Conservation (phyloP, 2,113 vertebrate genomes). For the Pseudorectes ferrugineus region DNA sequence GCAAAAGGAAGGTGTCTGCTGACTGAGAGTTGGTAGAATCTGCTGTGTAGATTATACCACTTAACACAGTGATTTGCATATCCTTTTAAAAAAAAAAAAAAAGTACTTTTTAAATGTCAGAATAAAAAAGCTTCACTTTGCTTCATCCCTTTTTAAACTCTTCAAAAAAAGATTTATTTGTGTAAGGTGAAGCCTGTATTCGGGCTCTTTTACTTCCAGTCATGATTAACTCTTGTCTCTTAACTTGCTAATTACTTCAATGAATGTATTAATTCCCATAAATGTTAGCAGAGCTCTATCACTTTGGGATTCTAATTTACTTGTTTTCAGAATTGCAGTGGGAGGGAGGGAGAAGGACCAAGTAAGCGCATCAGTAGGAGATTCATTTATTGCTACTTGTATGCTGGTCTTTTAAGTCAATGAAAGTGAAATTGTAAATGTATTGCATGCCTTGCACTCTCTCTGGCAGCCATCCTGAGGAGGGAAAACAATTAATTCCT, state of each 20-base stretch:
- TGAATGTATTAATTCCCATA: not conserved
- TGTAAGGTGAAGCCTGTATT: not conserved
- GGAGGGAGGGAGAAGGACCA: not conserved
- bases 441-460: not conserved
- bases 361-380: not conserved
- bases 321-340: not conserved
- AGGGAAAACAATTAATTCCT: slow-evolving; percentile 21
- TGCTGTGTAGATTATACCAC: not conserved
- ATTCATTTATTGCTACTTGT: not conserved
- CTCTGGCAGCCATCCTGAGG: not conserved
- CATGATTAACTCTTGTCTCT: not conserved
- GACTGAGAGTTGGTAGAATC: not conserved
- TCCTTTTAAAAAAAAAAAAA: not conserved
- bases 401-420: not conserved
- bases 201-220: not conserved
- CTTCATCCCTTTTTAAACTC: not conserved
- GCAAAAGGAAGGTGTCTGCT: not conserved
- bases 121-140: not conserved
- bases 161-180: not conserved
- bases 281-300: not conserved
- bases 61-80: not conserved
- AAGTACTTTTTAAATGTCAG: not conserved
- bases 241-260: not conserved
- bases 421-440: not conserved
- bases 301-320: not conserved